phyloP scores from a whole-genome alignment of 2,113 vertebrate species.

The Hucho hucho region DNA sequence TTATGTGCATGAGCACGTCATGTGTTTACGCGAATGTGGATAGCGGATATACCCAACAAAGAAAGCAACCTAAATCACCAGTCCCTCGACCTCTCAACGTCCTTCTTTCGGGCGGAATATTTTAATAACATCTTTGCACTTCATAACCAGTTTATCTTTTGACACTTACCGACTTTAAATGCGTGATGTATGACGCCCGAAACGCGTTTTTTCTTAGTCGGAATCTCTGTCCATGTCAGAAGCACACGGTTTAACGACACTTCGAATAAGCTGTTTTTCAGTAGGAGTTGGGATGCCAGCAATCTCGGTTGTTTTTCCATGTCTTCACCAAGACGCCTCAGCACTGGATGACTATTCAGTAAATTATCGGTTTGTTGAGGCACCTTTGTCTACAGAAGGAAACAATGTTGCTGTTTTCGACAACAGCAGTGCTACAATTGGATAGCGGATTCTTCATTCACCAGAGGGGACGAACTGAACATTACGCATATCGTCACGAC shows the following conservation, averaged over 20 bases:
- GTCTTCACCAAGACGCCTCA: neutral
- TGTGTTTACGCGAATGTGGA: neutral
- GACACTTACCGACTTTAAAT: constrained; percentile 18
- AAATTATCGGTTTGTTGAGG: neutral
- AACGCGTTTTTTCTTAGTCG: constrained; percentile 6
- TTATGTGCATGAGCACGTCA: neutral
- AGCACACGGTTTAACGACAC: constrained; percentile 17
- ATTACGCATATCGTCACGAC: constrained; percentile 19
- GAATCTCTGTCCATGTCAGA: constrained; percentile 25
- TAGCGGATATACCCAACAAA: neutral
- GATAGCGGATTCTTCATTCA: constrained; percentile 29
- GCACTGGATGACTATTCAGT: neutral
- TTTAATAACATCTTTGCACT: neutral
- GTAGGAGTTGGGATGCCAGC: constrained; percentile 18
- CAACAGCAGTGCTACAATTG: neutral
- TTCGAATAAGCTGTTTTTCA: constrained; percentile 18
- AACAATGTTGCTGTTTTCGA: neutral
- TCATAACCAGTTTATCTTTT: neutral
- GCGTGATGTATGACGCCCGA: constrained; percentile 4
- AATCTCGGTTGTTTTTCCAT: constrained; percentile 30
- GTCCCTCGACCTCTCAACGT: neutral
- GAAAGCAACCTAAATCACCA: neutral
- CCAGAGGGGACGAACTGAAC: neutral
- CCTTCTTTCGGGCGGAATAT: neutral
- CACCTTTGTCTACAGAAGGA: constrained; percentile 3